Percentiles rank a stretch among this genome's conserved stretches.
Conservation (phyloP, 2,113 vertebrate species). For the Salvelinus fontinalis region DNA sequence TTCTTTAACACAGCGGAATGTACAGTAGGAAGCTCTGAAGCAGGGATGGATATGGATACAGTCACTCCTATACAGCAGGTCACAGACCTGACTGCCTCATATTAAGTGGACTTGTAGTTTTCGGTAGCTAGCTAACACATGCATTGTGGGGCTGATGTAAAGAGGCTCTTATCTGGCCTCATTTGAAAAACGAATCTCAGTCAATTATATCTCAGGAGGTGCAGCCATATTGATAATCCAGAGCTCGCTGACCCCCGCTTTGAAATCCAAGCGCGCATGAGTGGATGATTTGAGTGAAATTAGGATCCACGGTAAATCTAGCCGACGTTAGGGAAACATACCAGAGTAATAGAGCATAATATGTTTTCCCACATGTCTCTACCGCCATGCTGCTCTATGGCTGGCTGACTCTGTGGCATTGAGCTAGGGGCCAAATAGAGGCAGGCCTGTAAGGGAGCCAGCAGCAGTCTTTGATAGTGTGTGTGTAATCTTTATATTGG, state of each 20-base stretch:
- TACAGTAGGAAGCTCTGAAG: too few relatives aligned
- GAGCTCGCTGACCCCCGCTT: conserved; percentile 3
- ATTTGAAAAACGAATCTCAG: background rate
- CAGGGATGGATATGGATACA: too few relatives aligned
- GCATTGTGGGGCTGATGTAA: background rate
- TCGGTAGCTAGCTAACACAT: background rate
- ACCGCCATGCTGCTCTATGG: background rate
- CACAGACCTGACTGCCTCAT: too few relatives aligned
- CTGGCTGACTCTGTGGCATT: conserved; percentile 8
- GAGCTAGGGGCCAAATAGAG: background rate
- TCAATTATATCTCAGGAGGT: background rate
- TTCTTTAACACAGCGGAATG: too few relatives aligned
- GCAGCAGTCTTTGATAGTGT: background rate
- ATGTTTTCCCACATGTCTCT: conserved; percentile 15
- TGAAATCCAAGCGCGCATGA: conserved; percentile 3
- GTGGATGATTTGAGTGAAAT: conserved; percentile 13
- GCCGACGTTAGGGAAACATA: conserved; percentile 18
- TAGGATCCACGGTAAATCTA: conserved; percentile 1
- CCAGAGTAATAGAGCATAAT: conserved; percentile 18
- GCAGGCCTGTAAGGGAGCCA: background rate
- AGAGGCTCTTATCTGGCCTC: background rate
- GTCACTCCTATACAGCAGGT: too few relatives aligned
- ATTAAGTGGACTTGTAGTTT: background rate
- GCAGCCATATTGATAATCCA: background rate
- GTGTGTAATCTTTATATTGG: background rate